Conservation (phyloP, 2,113 vertebrate species). For the Macquaria ambigua region DNA sequence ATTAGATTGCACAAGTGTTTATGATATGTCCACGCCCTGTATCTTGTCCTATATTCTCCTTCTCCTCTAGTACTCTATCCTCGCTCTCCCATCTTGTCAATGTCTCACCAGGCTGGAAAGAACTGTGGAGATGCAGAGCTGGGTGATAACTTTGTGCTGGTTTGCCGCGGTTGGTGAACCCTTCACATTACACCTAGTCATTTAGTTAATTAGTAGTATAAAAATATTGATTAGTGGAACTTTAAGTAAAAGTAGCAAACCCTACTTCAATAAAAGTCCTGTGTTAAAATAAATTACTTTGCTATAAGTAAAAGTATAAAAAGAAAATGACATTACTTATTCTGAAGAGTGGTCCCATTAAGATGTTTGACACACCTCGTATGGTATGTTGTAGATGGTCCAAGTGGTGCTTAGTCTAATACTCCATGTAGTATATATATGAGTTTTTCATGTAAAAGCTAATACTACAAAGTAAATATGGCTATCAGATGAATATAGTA, state of each 20-base stretch:
- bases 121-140: neutral
- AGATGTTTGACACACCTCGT: neutral
- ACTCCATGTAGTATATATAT: neutral
- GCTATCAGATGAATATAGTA: neutral
- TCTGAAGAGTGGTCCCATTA: neutral
- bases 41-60: neutral
- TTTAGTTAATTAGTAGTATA: neutral
- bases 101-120: neutral
- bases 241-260: neutral
- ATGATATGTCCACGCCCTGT: neutral
- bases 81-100: neutral
- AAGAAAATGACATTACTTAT: neutral
- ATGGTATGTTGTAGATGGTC: neutral
- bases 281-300: too few species aligned
- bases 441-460: neutral
- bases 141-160: neutral
- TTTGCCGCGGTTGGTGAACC: neutral
- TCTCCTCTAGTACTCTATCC: neutral
- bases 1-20: neutral
- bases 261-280: neutral
- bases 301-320: neutral
- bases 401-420: neutral
- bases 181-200: neutral
- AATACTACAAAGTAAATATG: neutral
- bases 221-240: neutral